Evolutionary conservation across 1,140 invertebrate genomes (phyloP), one percentile per base, ranked within the genome.

Genomic region (Caenorhabditis tropicalis): DNA sequence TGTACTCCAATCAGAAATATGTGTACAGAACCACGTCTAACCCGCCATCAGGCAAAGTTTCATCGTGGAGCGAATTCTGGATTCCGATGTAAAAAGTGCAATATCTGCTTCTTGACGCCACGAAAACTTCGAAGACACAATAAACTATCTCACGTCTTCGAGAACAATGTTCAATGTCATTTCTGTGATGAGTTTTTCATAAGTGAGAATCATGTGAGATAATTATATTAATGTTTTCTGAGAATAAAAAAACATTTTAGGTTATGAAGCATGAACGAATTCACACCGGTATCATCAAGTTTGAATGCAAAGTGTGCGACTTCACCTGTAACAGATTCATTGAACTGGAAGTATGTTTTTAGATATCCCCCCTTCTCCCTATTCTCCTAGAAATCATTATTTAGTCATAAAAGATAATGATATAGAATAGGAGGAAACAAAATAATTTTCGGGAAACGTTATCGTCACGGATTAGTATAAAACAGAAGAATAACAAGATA

Each of bases 141-240:
- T 79, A 91, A 91, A 80, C 91, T 91, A 90, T 89, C 90, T 56
- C 90, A 91, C 58, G 90, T 91, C 21, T 91, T 91, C 87, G 90
- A 88, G 2, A 91, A 91, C 51, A 91, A 91, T 10, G 91, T 90
- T 70, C 83, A 83, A 19, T 91, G 90, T 56, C 90, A 91, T 82
- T 91, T 91, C 65, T 91, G 90, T 60, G 89, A 91, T 6, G 90
- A 91, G 81, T 43, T 89, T 10, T 91, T 91, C 74, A 90, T 87
- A 16, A 89, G 85, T 65, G 90, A 91, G 58, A 86, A 88, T 81
- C 86, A 89, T 19, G 89, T 90, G 43, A 82, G 65, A 74, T 80
- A 56, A 21, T 1, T 10, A 56, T 27, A 10, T 56, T 5, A 56
- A 15, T 9, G 19, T 51, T 16, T 51, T 51, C 7, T n/a, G 0